A percentile compares a stretch with the other conserved stretches of the same genome.
Conservation (phyloP, 2,797 vertebrate genomes). For the Spinus olivaceus region DNA sequence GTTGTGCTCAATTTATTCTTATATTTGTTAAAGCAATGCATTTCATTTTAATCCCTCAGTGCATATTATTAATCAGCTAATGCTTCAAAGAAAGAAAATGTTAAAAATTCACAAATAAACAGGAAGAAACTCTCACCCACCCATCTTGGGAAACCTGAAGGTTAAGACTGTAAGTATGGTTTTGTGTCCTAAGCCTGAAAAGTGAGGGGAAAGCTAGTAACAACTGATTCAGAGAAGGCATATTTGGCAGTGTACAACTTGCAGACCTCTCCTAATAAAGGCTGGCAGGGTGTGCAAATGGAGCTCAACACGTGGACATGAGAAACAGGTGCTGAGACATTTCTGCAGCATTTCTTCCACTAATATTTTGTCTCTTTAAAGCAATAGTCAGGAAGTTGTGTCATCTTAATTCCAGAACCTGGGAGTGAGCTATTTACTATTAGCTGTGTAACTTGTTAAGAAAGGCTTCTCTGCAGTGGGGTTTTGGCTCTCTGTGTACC, state of each 20-base stretch:
- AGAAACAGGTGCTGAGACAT: conserved; percentile 32
- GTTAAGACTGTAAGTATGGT: background rate
- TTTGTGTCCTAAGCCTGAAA: background rate
- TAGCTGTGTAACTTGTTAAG: background rate
- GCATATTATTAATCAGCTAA: background rate
- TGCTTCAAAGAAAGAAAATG: background rate
- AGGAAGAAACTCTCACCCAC: rapidly evolving
- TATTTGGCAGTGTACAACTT: background rate
- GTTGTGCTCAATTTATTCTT: background rate
- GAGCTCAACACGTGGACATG: background rate
- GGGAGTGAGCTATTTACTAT: background rate
- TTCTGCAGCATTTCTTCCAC: background rate
- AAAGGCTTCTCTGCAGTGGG: background rate
- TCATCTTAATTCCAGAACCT: conserved; percentile 8
- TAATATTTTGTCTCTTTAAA: conserved; percentile 25
- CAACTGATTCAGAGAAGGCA: background rate
- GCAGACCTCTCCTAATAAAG: background rate
- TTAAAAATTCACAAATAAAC: background rate
- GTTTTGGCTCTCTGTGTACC: background rate
- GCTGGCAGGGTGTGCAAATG: background rate
- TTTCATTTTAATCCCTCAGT: background rate
- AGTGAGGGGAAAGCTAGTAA: background rate
- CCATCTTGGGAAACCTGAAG: background rate
- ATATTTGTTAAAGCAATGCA: background rate
- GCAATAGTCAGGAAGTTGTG: background rate